Evolutionary conservation across 2,113 vertebrate species (phyloP).

Genomic region (Eublepharis macularius): DNA sequence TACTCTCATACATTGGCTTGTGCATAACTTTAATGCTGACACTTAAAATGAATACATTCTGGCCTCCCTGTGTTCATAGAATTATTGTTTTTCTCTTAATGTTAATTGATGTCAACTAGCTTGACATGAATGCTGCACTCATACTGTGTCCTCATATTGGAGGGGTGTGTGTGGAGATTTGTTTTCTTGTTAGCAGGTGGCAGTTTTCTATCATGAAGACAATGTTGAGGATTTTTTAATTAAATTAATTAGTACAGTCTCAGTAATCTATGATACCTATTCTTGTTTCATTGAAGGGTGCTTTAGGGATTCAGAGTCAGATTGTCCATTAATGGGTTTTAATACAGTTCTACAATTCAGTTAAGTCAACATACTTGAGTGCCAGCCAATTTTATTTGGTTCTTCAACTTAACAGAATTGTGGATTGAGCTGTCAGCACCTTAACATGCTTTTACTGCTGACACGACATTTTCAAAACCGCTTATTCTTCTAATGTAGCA

Average conservation of each 20-base stretch:
- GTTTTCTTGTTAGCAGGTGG: background rate
- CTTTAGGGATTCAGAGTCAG: background rate
- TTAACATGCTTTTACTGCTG: slow-evolving; percentile 10
- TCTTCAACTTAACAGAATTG: slow-evolving; percentile 9
- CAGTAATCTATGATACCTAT: background rate
- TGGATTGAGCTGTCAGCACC: slow-evolving; percentile 12
- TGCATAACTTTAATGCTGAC: too few species aligned
- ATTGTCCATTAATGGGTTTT: background rate
- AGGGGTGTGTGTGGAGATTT: too few species aligned
- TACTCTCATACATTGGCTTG: too few species aligned
- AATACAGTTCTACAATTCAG: background rate
- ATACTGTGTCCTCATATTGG: background rate
- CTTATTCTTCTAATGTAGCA: slow-evolving; percentile 8
- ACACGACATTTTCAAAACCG: slow-evolving; percentile 7
- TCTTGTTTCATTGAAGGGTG: background rate
- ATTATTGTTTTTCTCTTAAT: too few species aligned
- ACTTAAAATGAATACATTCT: too few species aligned
- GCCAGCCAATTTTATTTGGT: slow-evolving; percentile 9
- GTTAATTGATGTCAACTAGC: background rate
- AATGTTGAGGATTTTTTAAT: background rate
- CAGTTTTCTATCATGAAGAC: background rate
- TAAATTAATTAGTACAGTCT: background rate
- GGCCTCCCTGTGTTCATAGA: too few species aligned
- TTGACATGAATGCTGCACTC: background rate
- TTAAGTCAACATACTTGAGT: slow-evolving; percentile 10